A percentile compares a stretch with the other conserved stretches of the same genome.
Conservation (phyloP, 2,888 invertebrate genomes). For the Drepana falcataria region DNA sequence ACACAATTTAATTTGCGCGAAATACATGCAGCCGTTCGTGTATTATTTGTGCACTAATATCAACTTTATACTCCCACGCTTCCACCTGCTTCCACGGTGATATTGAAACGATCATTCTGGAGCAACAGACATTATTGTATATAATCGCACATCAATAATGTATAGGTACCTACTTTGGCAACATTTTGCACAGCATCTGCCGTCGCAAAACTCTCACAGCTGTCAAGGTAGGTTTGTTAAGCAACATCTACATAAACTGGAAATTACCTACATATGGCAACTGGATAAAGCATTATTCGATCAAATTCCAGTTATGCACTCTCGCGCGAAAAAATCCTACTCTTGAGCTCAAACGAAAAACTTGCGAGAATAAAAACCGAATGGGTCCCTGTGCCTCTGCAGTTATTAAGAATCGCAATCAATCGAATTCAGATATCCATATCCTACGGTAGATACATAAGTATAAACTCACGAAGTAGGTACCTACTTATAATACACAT, state of each 20-base stretch:
- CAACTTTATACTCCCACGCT: constrained; percentile 54
- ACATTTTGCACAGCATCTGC: constrained; percentile 37
- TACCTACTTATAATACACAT: too few species aligned
- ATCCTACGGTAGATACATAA: too few species aligned
- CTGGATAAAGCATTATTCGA: neutral
- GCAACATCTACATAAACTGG: neutral
- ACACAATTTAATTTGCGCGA: constrained; percentile 73
- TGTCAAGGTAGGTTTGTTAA: constrained; percentile 26
- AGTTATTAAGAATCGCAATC: too few species aligned
- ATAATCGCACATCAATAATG: neutral
- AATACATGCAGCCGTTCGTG: constrained; percentile 35
- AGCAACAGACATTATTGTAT: neutral
- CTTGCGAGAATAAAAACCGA: neutral
- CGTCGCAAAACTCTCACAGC: constrained; percentile 40
- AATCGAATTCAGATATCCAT: too few species aligned
- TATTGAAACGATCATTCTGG: constrained; percentile 19
- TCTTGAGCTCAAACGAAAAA: neutral
- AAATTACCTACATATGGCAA: neutral
- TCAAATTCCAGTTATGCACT: neutral
- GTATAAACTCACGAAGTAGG: too few species aligned
- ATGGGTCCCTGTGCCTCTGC: too few species aligned
- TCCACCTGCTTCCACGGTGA: constrained; percentile 35
- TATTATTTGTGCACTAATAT: constrained; percentile 45
- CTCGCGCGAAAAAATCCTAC: too few species aligned
- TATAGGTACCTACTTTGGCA: constrained; percentile 9